A percentile compares a stretch with the other conserved stretches of the same genome.
Conservation (phyloP, 1,140 invertebrate genomes). For the Pseudomyrmex flavicornis region DNA sequence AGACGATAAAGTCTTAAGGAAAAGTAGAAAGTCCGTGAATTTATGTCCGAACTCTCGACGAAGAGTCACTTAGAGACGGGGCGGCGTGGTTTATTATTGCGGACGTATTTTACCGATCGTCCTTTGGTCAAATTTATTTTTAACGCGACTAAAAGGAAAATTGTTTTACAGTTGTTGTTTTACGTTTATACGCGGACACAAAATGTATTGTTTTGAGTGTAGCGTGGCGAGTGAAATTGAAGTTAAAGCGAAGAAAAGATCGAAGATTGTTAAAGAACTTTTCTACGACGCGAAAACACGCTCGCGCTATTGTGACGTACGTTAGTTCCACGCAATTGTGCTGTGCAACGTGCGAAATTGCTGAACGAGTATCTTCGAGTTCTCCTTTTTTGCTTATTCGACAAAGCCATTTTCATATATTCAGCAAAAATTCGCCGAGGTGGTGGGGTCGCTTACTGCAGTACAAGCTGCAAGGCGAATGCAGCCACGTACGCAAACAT, state of each 20-base stretch:
- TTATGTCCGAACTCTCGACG: constrained; percentile 46
- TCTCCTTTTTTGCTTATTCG: constrained; percentile 65
- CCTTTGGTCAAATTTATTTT: not conserved
- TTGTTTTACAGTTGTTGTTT: not conserved
- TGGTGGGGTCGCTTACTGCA: not conserved
- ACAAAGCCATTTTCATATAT: constrained; percentile 57
- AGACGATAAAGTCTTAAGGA: constrained; percentile 40
- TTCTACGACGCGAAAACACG: too few species aligned
- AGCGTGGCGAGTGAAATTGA: too few species aligned
- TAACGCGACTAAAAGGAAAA: not conserved
- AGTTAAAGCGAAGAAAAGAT: not conserved
- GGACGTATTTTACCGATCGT: not conserved
- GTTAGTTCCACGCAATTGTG: constrained; percentile 17
- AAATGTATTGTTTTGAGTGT: not conserved
- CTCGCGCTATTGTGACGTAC: not conserved
- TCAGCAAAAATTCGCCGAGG: constrained; percentile 32
- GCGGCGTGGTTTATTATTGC: constrained; percentile 17
- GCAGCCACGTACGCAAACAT: constrained; percentile 52
- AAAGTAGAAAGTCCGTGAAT: constrained; percentile 45
- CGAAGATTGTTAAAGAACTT: not conserved
- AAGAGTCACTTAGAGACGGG: constrained; percentile 30
- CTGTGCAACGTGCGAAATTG: constrained; percentile 25
- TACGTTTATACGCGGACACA: not conserved
- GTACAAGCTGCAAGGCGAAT: constrained; percentile 18
- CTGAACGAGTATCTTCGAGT: constrained; percentile 30